Base-by-base conservation (phyloP, 2,888 invertebrate species). In the Drosophila siamana region DNA sequence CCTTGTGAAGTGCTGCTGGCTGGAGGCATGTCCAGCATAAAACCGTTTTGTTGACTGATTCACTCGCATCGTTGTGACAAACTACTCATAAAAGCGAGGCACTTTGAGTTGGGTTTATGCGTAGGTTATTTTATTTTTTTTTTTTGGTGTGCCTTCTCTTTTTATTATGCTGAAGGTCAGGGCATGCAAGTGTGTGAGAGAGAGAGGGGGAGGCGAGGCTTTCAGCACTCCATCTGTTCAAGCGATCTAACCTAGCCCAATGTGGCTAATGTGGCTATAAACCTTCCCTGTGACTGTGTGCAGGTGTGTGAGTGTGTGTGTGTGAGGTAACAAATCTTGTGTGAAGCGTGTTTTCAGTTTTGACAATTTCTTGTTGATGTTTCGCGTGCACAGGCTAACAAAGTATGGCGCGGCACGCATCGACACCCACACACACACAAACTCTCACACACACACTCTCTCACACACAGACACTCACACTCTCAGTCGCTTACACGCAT, bases 351-450 rank as follows among this genome's bases (percentile, higher is more conserved):
- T 60, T 57, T 44, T 54, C 38, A 16, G 28, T 44, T 54, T 50
- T 44, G 51, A 54, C 62, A 72, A 55, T 74, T 62, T 62, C 43
- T 72, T 72, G 62, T 67, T 57, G 60, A 56, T 67, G 51, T 65
- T 74, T 74, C 63, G 86, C 85, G 85, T 80, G 86, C 62, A 43
- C 9, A 46, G 62, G 57, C 59, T 74, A 64, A 74, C 78, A 79
- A 79, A 79, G 78, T 81, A 65, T 55, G 60, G 15, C 22, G 24
- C 57, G 28, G 59, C 79, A 85, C 82, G 85, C 67, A 40, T 19
- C 43, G 15, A 26, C 43, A 62, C 33, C 26, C 40, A 61, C 13
- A 16, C 38, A 19, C 38, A 16, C 36, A 62, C 54, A 38, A n/a
- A n/a, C n/a, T n/a, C n/a, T n/a, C 6, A 50, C 36, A 24, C 16